These are phyloP conservation scores for Microcebus griseorufus DNA, from an alignment of 2,113 vertebrate species.

Conservation along the genomic window DNA sequence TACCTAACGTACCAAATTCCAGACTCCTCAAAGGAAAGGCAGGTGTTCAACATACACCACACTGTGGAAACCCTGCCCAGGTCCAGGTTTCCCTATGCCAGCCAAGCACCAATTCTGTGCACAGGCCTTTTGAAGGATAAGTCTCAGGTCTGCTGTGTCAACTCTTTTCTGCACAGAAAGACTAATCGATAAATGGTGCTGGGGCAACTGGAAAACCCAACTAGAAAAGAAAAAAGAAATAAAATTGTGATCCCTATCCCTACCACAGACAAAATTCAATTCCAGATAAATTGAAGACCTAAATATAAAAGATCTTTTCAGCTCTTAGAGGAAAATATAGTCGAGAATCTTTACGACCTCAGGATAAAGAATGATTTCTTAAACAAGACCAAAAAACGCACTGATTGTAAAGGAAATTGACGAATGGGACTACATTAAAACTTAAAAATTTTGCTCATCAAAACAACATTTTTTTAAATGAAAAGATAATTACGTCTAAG, in stretches of 20 bases:
- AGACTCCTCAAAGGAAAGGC: not conserved
- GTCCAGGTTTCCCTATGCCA: not conserved
- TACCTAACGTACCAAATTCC: not conserved
- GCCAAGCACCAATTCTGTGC: not conserved
- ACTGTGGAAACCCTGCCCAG: rapidly evolving
- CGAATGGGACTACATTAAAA: not conserved
- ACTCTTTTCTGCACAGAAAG: not conserved
- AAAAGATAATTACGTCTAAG: slow-evolving; percentile 35
- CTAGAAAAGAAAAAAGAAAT: not conserved
- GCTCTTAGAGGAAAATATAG: not conserved
- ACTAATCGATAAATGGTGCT: not conserved
- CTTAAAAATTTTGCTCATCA: not conserved
- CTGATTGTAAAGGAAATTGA: not conserved
- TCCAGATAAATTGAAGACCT: not conserved
- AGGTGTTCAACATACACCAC: not conserved
- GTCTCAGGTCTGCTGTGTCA: not conserved
- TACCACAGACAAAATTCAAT: not conserved
- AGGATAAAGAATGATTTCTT: not conserved
- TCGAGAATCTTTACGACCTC: not conserved
- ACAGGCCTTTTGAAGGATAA: not conserved
- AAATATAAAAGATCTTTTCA: not conserved
- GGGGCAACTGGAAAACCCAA: not conserved
- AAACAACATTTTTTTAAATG: not conserved
- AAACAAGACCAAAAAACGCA: not conserved
- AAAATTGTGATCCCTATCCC: not conserved